Conservation (phyloP, 1,140 invertebrate species). For the Venturia canescens region DNA sequence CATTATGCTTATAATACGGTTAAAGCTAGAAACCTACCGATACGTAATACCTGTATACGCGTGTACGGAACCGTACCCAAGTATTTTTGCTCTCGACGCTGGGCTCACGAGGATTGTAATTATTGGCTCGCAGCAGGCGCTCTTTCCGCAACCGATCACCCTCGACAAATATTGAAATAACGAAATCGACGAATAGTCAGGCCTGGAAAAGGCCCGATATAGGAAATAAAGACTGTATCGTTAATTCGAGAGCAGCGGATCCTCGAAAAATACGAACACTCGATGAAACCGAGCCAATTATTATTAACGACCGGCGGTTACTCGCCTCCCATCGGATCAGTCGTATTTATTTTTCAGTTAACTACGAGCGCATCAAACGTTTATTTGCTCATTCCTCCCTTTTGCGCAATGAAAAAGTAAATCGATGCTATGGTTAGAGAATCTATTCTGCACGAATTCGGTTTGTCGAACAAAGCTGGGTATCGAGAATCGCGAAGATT, state of each 20-base stretch:
- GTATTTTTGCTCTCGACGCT: neutral
- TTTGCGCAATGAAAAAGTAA: too few relatives aligned
- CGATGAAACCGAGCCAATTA: neutral
- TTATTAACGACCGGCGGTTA: neutral
- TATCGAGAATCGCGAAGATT: too few relatives aligned
- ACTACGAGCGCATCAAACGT: neutral
- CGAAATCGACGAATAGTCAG: neutral
- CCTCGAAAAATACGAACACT: neutral
- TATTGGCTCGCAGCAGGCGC: neutral
- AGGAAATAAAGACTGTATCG: neutral
- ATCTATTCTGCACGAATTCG: too few relatives aligned
- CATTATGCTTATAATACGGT: too few relatives aligned
- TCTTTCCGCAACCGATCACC: neutral
- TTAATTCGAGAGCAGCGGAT: neutral
- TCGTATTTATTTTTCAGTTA: conserved; percentile 1
- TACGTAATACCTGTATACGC: too few relatives aligned
- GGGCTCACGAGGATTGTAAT: neutral
- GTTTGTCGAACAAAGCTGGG: too few relatives aligned
- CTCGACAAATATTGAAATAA: conserved; percentile 31
- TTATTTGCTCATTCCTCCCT: too few relatives aligned
- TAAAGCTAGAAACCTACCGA: too few relatives aligned
- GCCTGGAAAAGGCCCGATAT: neutral
- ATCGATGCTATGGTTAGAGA: too few relatives aligned
- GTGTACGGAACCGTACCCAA: neutral
- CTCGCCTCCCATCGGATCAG: neutral